Evolutionary conservation across 2,888 invertebrate genomes (phyloP).

Genomic region (Protonemura montana): DNA sequence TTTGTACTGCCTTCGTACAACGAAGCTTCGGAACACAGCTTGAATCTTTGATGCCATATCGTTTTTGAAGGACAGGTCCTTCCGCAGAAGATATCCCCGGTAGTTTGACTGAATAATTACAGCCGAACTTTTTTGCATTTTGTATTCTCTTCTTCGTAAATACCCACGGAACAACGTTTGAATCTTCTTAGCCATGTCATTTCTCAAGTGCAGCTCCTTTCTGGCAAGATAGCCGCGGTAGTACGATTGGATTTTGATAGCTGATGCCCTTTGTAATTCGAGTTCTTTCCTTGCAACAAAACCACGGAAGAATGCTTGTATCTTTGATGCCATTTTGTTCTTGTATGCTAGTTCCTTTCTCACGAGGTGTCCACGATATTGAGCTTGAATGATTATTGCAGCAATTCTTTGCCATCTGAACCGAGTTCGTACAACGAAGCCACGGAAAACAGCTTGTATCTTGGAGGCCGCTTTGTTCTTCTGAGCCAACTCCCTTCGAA

Average conservation of each 20-base stretch:
- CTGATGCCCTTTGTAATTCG: background rate
- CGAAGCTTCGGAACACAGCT: slow-evolving; percentile 53
- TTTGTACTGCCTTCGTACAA: slow-evolving; percentile 18
- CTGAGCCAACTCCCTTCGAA: background rate
- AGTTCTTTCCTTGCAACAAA: background rate
- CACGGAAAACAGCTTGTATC: slow-evolving; percentile 20
- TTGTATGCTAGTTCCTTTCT: background rate
- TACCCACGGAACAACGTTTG: slow-evolving; percentile 53
- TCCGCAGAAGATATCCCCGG: background rate
- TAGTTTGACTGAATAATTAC: slow-evolving; percentile 25
- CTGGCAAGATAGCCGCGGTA: slow-evolving; percentile 24
- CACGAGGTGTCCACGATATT: background rate
- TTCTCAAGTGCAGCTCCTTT: slow-evolving; percentile 50
- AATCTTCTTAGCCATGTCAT: slow-evolving; percentile 57
- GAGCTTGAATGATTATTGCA: slow-evolving; percentile 36
- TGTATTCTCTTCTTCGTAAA: background rate
- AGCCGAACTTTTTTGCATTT: background rate
- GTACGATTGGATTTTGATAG: slow-evolving; percentile 34
- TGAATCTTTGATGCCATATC: slow-evolving; percentile 58
- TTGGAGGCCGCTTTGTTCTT: background rate
- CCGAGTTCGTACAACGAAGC: background rate
- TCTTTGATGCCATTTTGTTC: background rate
- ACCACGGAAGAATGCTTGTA: slow-evolving; percentile 2
- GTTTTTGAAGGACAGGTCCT: slow-evolving; percentile 52
- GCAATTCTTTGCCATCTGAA: too few relatives aligned